These are phyloP conservation scores for fruit fly (Drosophila melanogaster) DNA, from an alignment of 1,140 invertebrate genomes.

Conservation along the genomic window Release_6_plus_ISO1_MT NC_004354.4:21045001-21045500, in stretches of 20 bases:
- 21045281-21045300: slow-evolving; percentile 37
- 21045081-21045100: too few relatives aligned
- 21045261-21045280: slow-evolving; percentile 36
- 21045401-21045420: background rate
- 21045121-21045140: too few relatives aligned
- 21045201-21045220: background rate
- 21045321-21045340: background rate
- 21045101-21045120: too few relatives aligned
- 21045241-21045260: background rate
- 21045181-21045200: slow-evolving; percentile 20
- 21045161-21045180: too few relatives aligned
- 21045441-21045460: slow-evolving; percentile 9
- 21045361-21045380: background rate
- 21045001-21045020: too few relatives aligned
- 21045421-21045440: background rate
- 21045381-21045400: background rate
- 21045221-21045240: slow-evolving; percentile 9
- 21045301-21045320: slow-evolving; percentile 6
- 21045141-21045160: too few relatives aligned
- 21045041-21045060: too few relatives aligned
- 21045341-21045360: slow-evolving; percentile 21
- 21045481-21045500: slow-evolving; percentile 11
- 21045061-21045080: too few relatives aligned
- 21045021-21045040: too few relatives aligned
- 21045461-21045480: background rate